A percentile compares a stretch with the other conserved stretches of the same genome.
Conservation (phyloP, 2,113 vertebrate species). For the Arothron firmamentum region DNA sequence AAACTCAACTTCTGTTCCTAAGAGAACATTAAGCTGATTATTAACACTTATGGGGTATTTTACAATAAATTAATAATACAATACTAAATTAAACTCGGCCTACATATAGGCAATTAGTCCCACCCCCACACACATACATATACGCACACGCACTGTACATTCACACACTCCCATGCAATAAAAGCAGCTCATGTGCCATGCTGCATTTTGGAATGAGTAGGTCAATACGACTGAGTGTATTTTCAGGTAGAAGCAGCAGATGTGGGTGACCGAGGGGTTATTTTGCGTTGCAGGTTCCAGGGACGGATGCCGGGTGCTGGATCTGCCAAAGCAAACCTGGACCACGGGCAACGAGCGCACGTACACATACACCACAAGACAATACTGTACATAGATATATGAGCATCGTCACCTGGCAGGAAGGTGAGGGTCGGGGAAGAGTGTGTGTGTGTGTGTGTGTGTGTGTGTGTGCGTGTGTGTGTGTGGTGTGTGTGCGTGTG, state of each 20-base stretch:
- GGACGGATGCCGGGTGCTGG: conserved; percentile 46
- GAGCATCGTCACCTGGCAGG: conserved; percentile 64
- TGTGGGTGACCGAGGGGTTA: conserved; percentile 3
- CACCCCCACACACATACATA: conserved; percentile 42
- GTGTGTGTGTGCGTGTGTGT: neutral
- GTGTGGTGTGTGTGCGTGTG: neutral
- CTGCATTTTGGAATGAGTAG: conserved; percentile 67
- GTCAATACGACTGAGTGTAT: conserved; percentile 58
- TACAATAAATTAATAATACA: conserved; percentile 68
- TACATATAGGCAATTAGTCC: conserved; percentile 69
- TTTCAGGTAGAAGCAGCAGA: conserved; percentile 62
- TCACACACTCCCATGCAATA: conserved; percentile 70
- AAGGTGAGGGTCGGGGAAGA: conserved; percentile 31
- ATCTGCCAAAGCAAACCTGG: conserved; percentile 66
- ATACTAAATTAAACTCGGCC: conserved; percentile 64
- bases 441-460: too few relatives aligned
- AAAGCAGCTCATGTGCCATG: conserved; percentile 68
- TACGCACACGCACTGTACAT: conserved; percentile 50
- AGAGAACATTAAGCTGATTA: conserved; percentile 63
- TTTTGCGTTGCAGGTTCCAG: conserved; percentile 21
- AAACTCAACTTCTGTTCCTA: conserved; percentile 64
- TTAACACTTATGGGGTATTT: conserved; percentile 55
- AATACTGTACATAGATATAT: conserved; percentile 79
- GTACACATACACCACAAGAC: conserved; percentile 72
- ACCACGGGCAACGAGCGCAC: conserved; percentile 73